Percentiles rank a stretch among this genome's conserved stretches.
Conservation (phyloP, 2,113 vertebrate species). For the Phalacrocorax pelagicus region DNA sequence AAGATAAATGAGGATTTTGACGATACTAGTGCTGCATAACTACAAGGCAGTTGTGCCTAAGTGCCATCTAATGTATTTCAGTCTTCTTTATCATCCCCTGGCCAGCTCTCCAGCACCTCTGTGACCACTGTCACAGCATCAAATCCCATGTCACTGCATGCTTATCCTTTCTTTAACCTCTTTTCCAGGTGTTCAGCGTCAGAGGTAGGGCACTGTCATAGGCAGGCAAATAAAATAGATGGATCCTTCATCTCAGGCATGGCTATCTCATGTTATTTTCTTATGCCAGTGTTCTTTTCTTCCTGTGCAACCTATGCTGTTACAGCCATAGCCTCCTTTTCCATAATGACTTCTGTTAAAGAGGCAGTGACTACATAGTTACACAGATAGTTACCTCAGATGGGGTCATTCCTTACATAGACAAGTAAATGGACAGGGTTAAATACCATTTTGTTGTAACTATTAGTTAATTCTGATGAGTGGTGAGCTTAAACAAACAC, state of each 20-base stretch:
- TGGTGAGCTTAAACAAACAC: neutral
- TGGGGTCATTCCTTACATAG: neutral
- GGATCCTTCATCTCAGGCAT: neutral
- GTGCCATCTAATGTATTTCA: neutral
- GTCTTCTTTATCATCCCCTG: neutral
- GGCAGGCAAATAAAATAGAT: neutral
- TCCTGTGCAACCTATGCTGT: neutral
- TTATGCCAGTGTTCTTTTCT: neutral
- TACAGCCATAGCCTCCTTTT: neutral
- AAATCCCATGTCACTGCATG: neutral
- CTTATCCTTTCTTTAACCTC: neutral
- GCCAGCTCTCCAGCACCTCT: neutral
- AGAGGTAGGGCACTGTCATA: neutral
- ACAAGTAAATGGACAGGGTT: neutral
- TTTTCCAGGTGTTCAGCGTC: neutral
- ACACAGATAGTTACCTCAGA: neutral
- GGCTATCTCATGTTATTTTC: neutral
- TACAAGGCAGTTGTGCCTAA: neutral
- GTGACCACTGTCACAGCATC: neutral
- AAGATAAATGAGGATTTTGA: neutral
- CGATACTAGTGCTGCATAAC: neutral
- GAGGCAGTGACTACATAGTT: neutral
- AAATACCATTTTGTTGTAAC: neutral
- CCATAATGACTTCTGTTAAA: neutral
- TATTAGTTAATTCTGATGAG: neutral